phyloP scores from a whole-genome alignment of 2,797 vertebrate genomes.

The Myoxocephalus aenaeus region DNA sequence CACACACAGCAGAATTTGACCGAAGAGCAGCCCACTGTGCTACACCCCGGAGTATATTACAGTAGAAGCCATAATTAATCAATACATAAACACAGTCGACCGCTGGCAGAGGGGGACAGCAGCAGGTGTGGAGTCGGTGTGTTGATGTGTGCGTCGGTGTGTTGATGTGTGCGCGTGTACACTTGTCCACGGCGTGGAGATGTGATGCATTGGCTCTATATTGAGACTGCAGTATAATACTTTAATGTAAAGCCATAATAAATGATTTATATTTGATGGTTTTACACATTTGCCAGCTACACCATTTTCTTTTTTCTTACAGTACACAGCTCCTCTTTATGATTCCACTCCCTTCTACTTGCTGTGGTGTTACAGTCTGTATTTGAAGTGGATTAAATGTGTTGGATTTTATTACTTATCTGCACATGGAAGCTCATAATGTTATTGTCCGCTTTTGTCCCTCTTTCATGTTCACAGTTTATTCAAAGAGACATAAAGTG shows the following conservation, averaged over 20 bases:
- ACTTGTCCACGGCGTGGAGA: conserved; percentile 16
- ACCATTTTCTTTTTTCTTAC: conserved; percentile 1
- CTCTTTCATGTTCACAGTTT: neutral
- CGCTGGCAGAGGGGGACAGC: conserved; percentile 38
- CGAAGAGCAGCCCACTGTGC: conserved; percentile 47
- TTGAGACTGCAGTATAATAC: conserved; percentile 45
- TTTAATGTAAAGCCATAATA: conserved; percentile 50
- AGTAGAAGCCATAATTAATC: conserved; percentile 61
- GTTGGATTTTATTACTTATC: conserved; percentile 26
- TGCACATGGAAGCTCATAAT: conserved; percentile 20
- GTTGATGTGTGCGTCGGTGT: conserved; percentile 6
- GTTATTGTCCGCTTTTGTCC: neutral
- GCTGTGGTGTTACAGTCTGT: conserved; percentile 15
- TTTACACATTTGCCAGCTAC: conserved; percentile 45
- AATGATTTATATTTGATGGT: conserved; percentile 60
- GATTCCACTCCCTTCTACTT: conserved; percentile 18
- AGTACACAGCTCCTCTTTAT: conserved; percentile 20
- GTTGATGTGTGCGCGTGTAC: conserved; percentile 10
- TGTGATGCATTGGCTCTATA: conserved; percentile 56
- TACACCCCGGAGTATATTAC: conserved; percentile 55
- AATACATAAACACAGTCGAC: conserved; percentile 64
- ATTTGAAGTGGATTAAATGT: conserved; percentile 44
- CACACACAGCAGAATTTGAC: conserved; percentile 49
- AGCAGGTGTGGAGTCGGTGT: conserved; percentile 40
- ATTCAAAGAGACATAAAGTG: conserved; percentile 7